phyloP scores from a whole-genome alignment of 2,888 invertebrate genomes.

The Apamea epomidion region DNA sequence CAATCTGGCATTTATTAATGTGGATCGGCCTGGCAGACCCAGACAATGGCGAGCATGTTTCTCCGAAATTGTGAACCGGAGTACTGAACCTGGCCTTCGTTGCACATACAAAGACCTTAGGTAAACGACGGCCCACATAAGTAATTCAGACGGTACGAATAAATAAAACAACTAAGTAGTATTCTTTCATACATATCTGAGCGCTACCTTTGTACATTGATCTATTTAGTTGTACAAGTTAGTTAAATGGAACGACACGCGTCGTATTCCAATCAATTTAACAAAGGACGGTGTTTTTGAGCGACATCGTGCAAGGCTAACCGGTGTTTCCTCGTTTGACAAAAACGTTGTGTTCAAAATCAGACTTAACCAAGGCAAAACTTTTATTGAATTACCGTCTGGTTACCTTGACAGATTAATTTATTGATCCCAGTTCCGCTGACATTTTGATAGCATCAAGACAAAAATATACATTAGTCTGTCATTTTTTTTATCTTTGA shows the following conservation, averaged over 20 bases:
- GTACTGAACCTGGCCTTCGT: slow-evolving; percentile 71
- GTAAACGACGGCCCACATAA: slow-evolving; percentile 80
- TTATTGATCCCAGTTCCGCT: slow-evolving; percentile 47
- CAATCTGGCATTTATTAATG: slow-evolving; percentile 82
- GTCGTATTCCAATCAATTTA: slow-evolving; percentile 55
- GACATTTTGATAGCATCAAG: slow-evolving; percentile 55
- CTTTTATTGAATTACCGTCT: slow-evolving; percentile 54
- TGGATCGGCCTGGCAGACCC: slow-evolving; percentile 71
- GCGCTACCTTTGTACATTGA: slow-evolving; percentile 67
- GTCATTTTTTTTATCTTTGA: background rate
- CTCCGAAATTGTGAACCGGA: slow-evolving; percentile 76
- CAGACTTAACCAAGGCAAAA: slow-evolving; percentile 42
- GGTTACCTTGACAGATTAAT: slow-evolving; percentile 58
- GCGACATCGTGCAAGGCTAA: slow-evolving; percentile 70
- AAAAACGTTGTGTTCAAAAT: slow-evolving; percentile 64
- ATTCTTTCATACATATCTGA: slow-evolving; percentile 80
- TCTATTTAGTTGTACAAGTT: slow-evolving; percentile 62
- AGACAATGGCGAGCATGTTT: slow-evolving; percentile 78
- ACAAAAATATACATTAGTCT: slow-evolving; percentile 13
- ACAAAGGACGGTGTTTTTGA: slow-evolving; percentile 69
- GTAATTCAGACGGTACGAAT: slow-evolving; percentile 79
- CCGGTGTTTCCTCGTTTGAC: slow-evolving; percentile 67
- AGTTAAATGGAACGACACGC: slow-evolving; percentile 61
- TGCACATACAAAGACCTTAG: slow-evolving; percentile 75
- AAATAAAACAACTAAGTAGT: slow-evolving; percentile 78